Evolutionary conservation across 2,888 invertebrate species (phyloP), one percentile per base, ranked within the genome.

Genomic region (Temnothorax unifasciatus): DNA sequence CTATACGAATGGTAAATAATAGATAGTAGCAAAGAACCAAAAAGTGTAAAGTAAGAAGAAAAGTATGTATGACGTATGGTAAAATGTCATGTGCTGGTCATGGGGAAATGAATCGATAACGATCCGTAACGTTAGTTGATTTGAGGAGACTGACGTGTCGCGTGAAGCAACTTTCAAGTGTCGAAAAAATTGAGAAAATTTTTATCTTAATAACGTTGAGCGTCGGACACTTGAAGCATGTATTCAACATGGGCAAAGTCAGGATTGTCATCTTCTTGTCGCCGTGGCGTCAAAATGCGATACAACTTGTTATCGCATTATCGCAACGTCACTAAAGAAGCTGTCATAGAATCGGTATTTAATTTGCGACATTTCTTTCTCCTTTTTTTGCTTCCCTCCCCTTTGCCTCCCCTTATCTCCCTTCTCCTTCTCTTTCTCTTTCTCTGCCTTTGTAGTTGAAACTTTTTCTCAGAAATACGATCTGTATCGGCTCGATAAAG

Each of bases 401-500:
- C 34, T 52, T 9, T 38, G 25, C 21, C 15, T 54, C 34, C 5
- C 6, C 34, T 8, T 38, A 25, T 38, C 15, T 54, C 3, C n/a
- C n/a, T 21, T n/a, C 9, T 21, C 9, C 13, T 50, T 34, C 25
- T 38, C 73, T 25, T 4, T 41, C 15, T 68, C 4, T 38, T 13
- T 41, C n/a, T 29, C 6, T 34, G 6, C 15, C 21, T 52, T n/a
- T 75, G 29, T 41, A 75, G 1, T 29, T 77, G 5, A 25, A 82
- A 18, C 25, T 21, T 41, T 57, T 13, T 47, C 38, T 21, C 18
- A 91, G 90, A 85, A 85, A 66, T 91, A 73, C 21, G 86, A 91
- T 11, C 50, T 91, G n/a, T 88, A 89, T 50, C 90, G 85, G 68
- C 66, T 91, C 63, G 88, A 92, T 1, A 66, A 75, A 13, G 88